These are phyloP conservation scores for Eristalis arbustorum DNA, from an alignment of 2,888 invertebrate genomes.

Conservation along the genomic window DNA sequence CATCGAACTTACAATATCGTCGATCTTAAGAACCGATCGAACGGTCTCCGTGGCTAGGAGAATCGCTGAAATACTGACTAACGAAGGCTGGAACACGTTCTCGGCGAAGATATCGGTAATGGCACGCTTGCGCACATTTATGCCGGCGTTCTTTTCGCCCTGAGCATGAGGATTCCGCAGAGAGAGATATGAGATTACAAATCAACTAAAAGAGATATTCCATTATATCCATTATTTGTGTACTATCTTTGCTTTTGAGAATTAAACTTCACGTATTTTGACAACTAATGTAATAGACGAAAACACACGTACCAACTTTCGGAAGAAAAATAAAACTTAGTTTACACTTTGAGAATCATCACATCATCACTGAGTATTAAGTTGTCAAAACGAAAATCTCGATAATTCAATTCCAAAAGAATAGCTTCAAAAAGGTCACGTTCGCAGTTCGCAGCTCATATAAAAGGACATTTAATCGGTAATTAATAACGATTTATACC, in stretches of 20 bases:
- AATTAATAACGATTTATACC: too few relatives aligned
- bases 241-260: too few relatives aligned
- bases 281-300: conserved; percentile 80
- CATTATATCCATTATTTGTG: too few relatives aligned
- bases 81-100: conserved; percentile 97
- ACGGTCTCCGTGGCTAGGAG: conserved; percentile 98
- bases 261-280: conserved; percentile 83
- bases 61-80: conserved; percentile 96
- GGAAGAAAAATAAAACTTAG: too few relatives aligned
- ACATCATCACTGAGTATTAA: too few relatives aligned
- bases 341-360: too few relatives aligned
- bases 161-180: conserved; percentile 94
- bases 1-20: conserved; percentile 90
- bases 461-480: too few relatives aligned
- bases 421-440: too few relatives aligned
- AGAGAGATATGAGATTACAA: conserved; percentile 92
- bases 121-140: conserved; percentile 97
- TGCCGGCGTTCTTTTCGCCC: conserved; percentile 92
- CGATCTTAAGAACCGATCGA: conserved; percentile 98
- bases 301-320: too few relatives aligned
- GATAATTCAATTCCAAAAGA: too few relatives aligned
- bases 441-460: too few relatives aligned
- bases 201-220: conserved; percentile 84
- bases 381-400: too few relatives aligned
- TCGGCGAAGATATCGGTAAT: conserved; percentile 98